phyloP scores from a whole-genome alignment of 2,888 invertebrate genomes.

The Drosophila rellima region DNA sequence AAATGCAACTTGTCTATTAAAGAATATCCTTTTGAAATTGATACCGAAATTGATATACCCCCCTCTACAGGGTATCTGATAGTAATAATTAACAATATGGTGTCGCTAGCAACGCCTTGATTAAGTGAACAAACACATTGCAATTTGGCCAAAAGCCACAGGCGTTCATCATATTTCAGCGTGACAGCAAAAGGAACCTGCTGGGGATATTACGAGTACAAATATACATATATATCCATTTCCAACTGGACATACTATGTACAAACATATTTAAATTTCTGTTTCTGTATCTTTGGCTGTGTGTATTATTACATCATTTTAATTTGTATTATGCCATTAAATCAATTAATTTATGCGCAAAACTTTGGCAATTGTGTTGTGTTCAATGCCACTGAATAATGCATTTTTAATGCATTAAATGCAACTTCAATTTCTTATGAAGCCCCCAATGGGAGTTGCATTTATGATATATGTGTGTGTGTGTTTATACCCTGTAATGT shows the following conservation, averaged over 20 bases:
- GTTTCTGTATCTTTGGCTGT: background rate
- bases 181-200: constrained; percentile 1
- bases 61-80: background rate
- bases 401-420: constrained; percentile 56
- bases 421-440: background rate
- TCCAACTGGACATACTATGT: background rate
- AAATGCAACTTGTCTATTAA: too few species aligned
- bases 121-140: constrained; percentile 18
- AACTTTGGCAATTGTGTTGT: constrained; percentile 32
- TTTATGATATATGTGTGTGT: background rate
- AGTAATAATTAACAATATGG: constrained; percentile 23
- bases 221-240: background rate
- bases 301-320: constrained; percentile 42
- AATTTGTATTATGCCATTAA: constrained; percentile 55
- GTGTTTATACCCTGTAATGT: background rate
- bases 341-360: constrained; percentile 69
- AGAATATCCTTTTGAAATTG: background rate
- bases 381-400: constrained; percentile 56
- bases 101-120: constrained; percentile 20
- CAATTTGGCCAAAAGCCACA: constrained; percentile 34
- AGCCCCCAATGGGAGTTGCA: background rate
- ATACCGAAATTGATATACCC: background rate
- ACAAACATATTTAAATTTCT: too few species aligned
- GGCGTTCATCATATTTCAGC: constrained; percentile 18
- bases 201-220: constrained; percentile 7